Evolutionary conservation across 2,888 invertebrate species (phyloP), one percentile per base, ranked within the genome.

Genomic region (Cerastis rubricosa): DNA sequence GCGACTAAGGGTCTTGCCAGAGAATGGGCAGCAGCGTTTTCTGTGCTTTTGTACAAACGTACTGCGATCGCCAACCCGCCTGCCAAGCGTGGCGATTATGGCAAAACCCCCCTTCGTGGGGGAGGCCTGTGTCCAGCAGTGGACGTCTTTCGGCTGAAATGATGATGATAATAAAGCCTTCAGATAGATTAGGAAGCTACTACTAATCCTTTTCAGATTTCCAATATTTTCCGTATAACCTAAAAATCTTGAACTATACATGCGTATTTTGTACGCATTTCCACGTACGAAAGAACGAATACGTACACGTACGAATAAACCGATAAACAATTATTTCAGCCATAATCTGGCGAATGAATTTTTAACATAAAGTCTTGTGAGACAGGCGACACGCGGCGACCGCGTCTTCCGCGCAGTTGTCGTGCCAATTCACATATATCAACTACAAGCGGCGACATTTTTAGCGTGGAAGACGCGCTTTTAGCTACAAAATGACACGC

Each of bases 371-470:
- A 73, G 17, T 70, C 22, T n/a, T 22, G 6, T 69, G 61, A 59
- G 83, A 77, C 81, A 66, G 71, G 73, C 67, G 47, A 65, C 74
- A 81, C 70, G 86, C 64, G 67, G 78, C 22, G 22, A 11, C n/a
- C 69, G 51, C 72, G 86, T 86, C 81, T 88, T 87, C 86, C 87
- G 88, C 78, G 87, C 91, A 92, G 88, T 89, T 90, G 91, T 87
- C 88, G 84, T 87, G 85, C 81, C 86, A 84, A 89, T 85, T 91
- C 88, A 89, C 90, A 93, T 94, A 90, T 91, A 94, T 95, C 91
- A 93, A 90, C 90, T 87, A 91, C 92, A 88, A 90, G 89, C 87
- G 90, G 87, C 88, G 94, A 95, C 94, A 93, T 86, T 92, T 94
- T 93, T 91, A 94, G 94, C 92, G 90, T 81, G 87, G 84, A 90